These are phyloP conservation scores for Pyrrhosoma nymphula DNA, from an alignment of 2,888 invertebrate species.

Conservation along the genomic window DNA sequence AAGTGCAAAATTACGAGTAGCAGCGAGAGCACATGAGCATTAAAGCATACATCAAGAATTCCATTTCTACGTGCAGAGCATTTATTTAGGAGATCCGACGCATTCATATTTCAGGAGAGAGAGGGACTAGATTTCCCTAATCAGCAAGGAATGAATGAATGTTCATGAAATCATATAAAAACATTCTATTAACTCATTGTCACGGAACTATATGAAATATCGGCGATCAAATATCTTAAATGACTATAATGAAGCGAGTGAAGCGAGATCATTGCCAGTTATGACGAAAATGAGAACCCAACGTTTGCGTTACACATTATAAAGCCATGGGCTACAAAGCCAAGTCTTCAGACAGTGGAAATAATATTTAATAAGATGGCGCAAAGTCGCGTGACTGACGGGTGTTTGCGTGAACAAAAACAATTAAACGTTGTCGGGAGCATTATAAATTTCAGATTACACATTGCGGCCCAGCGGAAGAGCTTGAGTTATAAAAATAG, in stretches of 20 bases:
- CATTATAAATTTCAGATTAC: not conserved
- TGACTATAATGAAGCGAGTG: not conserved
- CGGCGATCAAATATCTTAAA: not conserved
- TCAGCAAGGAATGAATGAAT: not conserved
- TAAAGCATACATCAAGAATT: not conserved
- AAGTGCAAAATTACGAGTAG: not conserved
- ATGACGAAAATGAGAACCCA: not conserved
- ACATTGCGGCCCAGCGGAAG: not conserved
- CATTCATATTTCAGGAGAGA: not conserved
- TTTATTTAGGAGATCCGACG: not conserved
- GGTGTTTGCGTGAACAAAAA: conserved; percentile 8
- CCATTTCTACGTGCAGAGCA: not conserved
- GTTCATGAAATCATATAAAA: not conserved
- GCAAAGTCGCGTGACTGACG: conserved; percentile 13
- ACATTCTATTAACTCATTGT: not conserved
- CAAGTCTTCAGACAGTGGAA: not conserved
- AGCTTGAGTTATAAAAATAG: not conserved
- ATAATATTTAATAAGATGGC: conserved; percentile 32
- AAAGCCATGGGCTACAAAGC: not conserved
- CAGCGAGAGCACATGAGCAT: not conserved
- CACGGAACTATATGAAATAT: not conserved
- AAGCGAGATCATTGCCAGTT: not conserved
- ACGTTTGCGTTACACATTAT: not conserved
- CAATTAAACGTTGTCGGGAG: not conserved
- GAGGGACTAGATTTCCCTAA: not conserved